Conservation (phyloP, 2,888 invertebrate species). For the Lasioglossum calceatum region DNA sequence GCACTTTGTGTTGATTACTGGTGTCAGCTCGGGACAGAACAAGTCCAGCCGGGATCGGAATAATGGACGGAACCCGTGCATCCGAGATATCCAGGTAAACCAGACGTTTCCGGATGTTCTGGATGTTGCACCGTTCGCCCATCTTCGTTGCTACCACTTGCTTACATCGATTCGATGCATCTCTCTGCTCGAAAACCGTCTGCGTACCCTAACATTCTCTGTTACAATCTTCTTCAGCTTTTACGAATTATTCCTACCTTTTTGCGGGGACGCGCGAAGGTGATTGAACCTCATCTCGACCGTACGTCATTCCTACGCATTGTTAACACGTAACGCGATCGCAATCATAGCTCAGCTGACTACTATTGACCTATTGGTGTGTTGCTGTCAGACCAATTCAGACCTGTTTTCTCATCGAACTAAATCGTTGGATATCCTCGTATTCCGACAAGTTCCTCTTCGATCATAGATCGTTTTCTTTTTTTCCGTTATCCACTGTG, state of each 20-base stretch:
- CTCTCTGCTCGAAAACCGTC: conserved; percentile 5
- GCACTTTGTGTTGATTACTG: conserved; percentile 79
- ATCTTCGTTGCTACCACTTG: neutral
- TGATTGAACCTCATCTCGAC: conserved; percentile 59
- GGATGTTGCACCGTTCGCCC: conserved; percentile 4
- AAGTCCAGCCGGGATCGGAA: conserved; percentile 67
- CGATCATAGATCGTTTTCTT: neutral
- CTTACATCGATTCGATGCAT: conserved; percentile 16
- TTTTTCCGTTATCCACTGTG: too few species aligned
- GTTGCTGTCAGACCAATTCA: conserved; percentile 41
- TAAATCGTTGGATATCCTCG: neutral
- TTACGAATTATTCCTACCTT: neutral
- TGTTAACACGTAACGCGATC: conserved; percentile 54
- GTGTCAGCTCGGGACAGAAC: conserved; percentile 71
- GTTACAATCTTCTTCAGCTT: conserved; percentile 25
- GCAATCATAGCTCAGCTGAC: conserved; percentile 62
- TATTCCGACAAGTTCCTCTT: neutral
- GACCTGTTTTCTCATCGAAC: conserved; percentile 27
- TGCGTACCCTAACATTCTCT: conserved; percentile 20
- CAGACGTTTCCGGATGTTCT: conserved; percentile 22
- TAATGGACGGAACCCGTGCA: conserved; percentile 73
- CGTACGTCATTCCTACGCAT: conserved; percentile 55
- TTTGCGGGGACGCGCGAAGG: conserved; percentile 42
- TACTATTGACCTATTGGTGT: conserved; percentile 63
- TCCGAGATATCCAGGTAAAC: conserved; percentile 77